A percentile compares a stretch with the other conserved stretches of the same genome.
Evolutionary conservation across 2,888 invertebrate species (phyloP).

Genomic region (Seira sanloemensis): DNA sequence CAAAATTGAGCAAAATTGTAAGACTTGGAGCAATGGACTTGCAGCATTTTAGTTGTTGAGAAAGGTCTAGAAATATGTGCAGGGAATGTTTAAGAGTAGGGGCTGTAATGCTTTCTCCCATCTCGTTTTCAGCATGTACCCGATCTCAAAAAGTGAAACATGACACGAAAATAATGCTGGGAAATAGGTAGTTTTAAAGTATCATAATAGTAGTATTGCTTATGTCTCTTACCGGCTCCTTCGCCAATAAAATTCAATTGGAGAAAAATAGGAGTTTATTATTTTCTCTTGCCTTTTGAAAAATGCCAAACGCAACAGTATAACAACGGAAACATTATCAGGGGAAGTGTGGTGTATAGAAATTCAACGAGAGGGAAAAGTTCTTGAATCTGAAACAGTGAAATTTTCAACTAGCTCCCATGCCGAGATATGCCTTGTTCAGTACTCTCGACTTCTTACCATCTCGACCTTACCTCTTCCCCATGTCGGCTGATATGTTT

Average conservation of each 20-base stretch:
- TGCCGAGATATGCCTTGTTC: not conserved
- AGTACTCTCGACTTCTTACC: not conserved
- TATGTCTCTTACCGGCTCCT: not conserved
- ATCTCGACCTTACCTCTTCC: not conserved
- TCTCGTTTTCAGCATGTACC: not conserved
- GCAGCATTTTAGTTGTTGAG: not conserved
- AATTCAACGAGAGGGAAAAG: too few relatives aligned
- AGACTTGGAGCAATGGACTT: slow-evolving; percentile 50
- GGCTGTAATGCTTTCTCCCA: not conserved
- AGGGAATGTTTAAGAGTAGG: slow-evolving; percentile 11
- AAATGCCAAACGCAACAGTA: not conserved
- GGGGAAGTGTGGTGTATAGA: not conserved
- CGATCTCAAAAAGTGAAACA: slow-evolving; percentile 22
- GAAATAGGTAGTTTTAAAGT: too few relatives aligned
- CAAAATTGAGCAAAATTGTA: slow-evolving; percentile 20
- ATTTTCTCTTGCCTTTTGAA: not conserved
- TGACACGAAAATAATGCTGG: slow-evolving; percentile 38
- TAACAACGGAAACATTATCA: slow-evolving; percentile 49
- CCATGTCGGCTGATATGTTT: not conserved
- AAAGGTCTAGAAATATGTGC: not conserved
- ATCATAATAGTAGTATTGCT: not conserved
- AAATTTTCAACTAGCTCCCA: not conserved
- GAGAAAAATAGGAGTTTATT: not conserved
- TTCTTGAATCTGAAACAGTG: not conserved
- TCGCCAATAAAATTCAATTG: not conserved